These are phyloP conservation scores for Tricholaema leucomelas DNA, from an alignment of 2,113 vertebrate genomes.

Conservation along the genomic window DNA sequence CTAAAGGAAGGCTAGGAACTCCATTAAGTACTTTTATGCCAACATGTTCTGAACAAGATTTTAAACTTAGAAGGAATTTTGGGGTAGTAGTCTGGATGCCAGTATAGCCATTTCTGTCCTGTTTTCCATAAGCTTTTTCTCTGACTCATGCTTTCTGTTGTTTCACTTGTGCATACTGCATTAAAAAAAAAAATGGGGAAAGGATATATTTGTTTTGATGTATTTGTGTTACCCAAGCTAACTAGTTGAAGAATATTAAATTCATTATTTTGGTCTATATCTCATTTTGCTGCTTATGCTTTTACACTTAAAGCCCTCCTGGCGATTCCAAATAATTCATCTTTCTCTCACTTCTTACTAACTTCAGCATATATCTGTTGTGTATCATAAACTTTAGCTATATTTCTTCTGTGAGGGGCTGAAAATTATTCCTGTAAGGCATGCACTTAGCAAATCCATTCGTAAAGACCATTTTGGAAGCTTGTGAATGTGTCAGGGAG, in stretches of 20 bases:
- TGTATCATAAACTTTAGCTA: not conserved
- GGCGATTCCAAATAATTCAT: not conserved
- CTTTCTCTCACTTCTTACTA: not conserved
- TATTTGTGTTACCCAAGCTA: not conserved
- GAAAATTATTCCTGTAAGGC: not conserved
- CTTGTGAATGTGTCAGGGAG: fast-evolving
- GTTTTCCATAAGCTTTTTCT: fast-evolving
- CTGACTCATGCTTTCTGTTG: not conserved
- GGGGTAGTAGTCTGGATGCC: not conserved
- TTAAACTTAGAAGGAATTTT: not conserved
- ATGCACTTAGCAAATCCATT: slow-evolving; percentile 15
- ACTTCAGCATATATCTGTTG: not conserved
- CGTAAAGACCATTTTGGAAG: not conserved
- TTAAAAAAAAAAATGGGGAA: not conserved
- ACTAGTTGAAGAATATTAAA: not conserved
- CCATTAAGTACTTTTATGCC: not conserved
- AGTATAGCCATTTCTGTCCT: not conserved
- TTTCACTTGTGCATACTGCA: not conserved
- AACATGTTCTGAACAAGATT: not conserved
- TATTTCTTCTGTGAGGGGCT: not conserved
- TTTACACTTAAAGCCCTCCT: not conserved
- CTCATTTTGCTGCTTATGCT: not conserved
- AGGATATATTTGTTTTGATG: not conserved
- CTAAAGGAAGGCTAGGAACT: not conserved
- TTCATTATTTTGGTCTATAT: not conserved